phyloP scores from a whole-genome alignment of 2,888 invertebrate genomes.

The Doris montereyensis region DNA sequence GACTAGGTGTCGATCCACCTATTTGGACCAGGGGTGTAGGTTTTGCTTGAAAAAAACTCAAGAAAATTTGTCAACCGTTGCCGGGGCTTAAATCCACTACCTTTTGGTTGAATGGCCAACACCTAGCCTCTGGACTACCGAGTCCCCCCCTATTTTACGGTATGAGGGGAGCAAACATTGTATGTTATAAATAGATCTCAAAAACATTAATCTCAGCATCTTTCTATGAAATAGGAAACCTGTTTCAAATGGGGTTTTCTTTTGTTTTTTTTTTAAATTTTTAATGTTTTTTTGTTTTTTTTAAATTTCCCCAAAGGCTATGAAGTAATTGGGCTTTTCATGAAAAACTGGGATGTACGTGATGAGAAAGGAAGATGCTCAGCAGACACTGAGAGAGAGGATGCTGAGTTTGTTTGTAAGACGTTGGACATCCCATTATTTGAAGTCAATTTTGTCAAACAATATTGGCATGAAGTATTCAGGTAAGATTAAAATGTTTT shows the following conservation, averaged over 20 bases:
- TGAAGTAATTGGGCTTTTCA: conserved; percentile 35
- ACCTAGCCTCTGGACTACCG: no score
- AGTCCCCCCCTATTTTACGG: no score
- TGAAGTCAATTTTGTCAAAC: conserved; percentile 91
- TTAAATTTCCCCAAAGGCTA: neutral
- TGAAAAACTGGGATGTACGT: conserved; percentile 95
- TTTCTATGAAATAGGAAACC: conserved; percentile 4
- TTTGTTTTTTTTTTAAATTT: neutral
- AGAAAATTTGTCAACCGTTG: no score
- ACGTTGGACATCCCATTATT: conserved; percentile 85
- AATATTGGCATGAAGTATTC: conserved; percentile 78
- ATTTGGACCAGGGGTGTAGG: no score
- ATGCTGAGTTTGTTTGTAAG: conserved; percentile 87
- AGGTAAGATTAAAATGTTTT: conserved; percentile 73
- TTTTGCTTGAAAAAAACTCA: no score
- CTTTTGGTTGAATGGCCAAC: no score
- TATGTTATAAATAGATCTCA: no score
- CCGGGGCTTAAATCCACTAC: no score
- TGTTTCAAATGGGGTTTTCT: neutral
- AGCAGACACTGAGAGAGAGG: conserved; percentile 86
- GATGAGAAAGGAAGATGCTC: conserved; percentile 91
- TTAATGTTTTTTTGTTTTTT: neutral
- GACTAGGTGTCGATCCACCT: no score
- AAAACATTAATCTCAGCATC: conserved; percentile 3
- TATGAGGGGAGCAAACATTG: no score